These are phyloP conservation scores for Gouania willdenowi DNA, from an alignment of 2,797 vertebrate species.

Conservation along the genomic window DNA sequence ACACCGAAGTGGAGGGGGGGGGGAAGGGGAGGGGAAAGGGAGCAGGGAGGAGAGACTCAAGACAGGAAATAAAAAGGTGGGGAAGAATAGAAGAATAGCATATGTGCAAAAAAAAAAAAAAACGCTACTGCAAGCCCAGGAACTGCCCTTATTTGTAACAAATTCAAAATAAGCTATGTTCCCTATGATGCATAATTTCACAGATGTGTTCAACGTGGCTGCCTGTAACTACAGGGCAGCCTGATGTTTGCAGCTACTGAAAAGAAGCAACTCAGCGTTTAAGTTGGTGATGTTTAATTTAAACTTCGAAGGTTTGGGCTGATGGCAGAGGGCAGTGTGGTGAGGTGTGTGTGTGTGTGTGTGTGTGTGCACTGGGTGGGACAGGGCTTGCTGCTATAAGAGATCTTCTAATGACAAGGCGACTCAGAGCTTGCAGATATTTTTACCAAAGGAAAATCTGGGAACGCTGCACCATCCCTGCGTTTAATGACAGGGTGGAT, in stretches of 20 bases:
- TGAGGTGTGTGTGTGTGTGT: conserved; percentile 9
- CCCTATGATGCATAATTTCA: no score
- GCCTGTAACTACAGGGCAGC: background rate
- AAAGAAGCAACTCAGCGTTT: background rate
- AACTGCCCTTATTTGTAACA: no score
- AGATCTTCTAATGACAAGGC: conserved; percentile 59
- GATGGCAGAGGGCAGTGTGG: background rate
- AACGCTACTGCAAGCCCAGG: no score
- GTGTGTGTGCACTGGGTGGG: conserved; percentile 31
- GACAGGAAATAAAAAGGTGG: no score
- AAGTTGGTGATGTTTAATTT: background rate
- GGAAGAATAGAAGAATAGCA: no score
- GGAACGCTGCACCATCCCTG: conserved; percentile 14
- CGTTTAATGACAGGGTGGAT: conserved; percentile 53
- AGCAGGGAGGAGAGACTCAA: no score
- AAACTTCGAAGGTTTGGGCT: conserved; percentile 30
- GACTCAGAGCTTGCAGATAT: conserved; percentile 19
- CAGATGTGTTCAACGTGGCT: no score
- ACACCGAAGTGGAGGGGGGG: no score
- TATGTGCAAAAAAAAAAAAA: no score
- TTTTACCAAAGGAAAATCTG: conserved; percentile 24
- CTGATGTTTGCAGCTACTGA: background rate
- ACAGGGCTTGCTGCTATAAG: conserved; percentile 26
- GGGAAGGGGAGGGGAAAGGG: no score
- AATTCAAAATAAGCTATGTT: no score